These are phyloP conservation scores for Prionailurus viverrinus DNA, from an alignment of 2,113 vertebrate species.

Conservation along the genomic window DNA sequence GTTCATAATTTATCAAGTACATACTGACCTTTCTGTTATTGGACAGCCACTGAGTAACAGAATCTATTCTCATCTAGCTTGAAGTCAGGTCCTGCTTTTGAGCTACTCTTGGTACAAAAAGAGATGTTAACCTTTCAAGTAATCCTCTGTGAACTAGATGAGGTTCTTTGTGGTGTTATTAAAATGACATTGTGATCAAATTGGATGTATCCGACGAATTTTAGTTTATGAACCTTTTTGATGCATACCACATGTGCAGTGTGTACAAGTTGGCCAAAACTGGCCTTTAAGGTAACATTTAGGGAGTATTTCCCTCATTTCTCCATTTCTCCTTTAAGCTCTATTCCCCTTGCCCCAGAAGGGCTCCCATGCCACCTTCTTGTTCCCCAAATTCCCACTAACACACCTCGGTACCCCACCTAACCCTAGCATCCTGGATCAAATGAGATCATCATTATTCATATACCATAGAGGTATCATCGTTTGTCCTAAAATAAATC, in stretches of 20 bases:
- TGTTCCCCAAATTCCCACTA: background rate
- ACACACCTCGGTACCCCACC: background rate
- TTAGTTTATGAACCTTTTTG: background rate
- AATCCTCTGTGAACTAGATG: constrained; percentile 28
- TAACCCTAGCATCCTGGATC: background rate
- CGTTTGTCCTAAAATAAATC: too few species aligned
- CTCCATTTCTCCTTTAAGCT: background rate
- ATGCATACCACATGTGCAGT: background rate
- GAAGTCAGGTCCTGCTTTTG: background rate
- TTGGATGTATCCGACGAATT: constrained; percentile 19
- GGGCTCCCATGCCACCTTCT: background rate
- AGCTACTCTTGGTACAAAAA: background rate
- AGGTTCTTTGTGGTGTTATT: background rate
- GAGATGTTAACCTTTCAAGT: background rate
- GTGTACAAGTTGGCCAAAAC: background rate
- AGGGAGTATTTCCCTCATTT: background rate
- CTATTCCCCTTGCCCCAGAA: background rate
- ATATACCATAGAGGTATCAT: background rate
- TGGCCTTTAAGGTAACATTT: background rate
- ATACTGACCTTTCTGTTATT: constrained; percentile 6
- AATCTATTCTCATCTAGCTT: background rate
- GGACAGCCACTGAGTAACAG: constrained; percentile 5
- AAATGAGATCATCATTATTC: background rate
- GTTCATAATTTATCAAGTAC: constrained; percentile 72
- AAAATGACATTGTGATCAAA: constrained; percentile 48